A percentile compares a stretch with the other conserved stretches of the same genome.
Evolutionary conservation across 2,113 vertebrate genomes (phyloP).

Genomic region (Calcarius ornatus): DNA sequence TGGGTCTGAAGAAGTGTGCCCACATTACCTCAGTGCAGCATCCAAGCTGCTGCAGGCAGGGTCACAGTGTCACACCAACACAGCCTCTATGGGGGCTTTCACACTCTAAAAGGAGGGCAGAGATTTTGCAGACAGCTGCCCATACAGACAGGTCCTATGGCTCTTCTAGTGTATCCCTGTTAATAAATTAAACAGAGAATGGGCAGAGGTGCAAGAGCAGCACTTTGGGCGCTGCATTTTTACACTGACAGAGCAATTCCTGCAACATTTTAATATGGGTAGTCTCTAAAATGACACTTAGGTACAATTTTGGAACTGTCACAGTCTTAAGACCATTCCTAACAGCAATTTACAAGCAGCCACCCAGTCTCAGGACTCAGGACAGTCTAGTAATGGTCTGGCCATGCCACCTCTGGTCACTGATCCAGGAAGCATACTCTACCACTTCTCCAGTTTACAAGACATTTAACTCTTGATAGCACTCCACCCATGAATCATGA

Average conservation of each 20-base stretch:
- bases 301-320: not conserved
- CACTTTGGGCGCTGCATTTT: not conserved
- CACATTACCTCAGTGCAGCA: rapidly evolving
- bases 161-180: not conserved
- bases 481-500: not conserved
- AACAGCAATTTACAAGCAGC: not conserved
- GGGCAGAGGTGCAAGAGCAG: not conserved
- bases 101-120: not conserved
- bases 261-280: rapidly evolving
- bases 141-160: not conserved
- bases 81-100: rapidly evolving
- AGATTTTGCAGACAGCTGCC: not conserved
- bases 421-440: not conserved
- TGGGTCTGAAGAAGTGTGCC: rapidly evolving
- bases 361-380: not conserved
- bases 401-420: not conserved
- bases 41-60: not conserved
- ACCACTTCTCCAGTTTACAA: not conserved
- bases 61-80: not conserved
- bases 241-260: not conserved
- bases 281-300: not conserved
- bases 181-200: not conserved
- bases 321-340: not conserved
- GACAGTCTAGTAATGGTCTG: not conserved
- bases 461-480: not conserved